phyloP scores from a whole-genome alignment of 1,140 invertebrate genomes.

The Bradysia coprophila region DNA sequence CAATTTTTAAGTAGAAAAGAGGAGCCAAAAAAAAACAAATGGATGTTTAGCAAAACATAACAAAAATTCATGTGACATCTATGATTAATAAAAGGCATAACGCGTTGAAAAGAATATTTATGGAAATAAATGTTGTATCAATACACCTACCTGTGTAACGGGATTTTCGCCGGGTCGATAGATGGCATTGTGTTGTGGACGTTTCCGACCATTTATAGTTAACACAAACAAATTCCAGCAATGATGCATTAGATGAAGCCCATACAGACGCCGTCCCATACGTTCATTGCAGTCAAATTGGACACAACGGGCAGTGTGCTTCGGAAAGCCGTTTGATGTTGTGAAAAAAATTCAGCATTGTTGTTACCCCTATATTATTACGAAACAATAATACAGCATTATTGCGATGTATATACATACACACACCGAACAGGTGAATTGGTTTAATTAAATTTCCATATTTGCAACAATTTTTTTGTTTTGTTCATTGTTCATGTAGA shows the following conservation, averaged over 20 bases:
- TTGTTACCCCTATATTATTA: conserved; percentile 56
- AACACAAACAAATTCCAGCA: conserved; percentile 85
- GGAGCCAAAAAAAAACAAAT: too few relatives aligned
- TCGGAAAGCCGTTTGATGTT: conserved; percentile 74
- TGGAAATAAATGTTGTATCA: too few relatives aligned
- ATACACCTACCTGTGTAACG: conserved; percentile 78
- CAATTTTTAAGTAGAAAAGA: too few relatives aligned
- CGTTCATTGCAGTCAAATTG: conserved; percentile 87
- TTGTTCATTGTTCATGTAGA: too few relatives aligned
- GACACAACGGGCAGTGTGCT: conserved; percentile 82
- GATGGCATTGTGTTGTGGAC: conserved; percentile 71
- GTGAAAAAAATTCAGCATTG: conserved; percentile 97
- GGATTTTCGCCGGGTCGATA: conserved; percentile 78
- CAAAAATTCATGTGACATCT: too few relatives aligned
- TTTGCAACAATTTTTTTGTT: too few relatives aligned
- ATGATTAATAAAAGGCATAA: too few relatives aligned
- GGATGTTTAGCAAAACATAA: too few relatives aligned
- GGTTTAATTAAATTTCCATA: too few relatives aligned
- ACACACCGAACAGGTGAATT: too few relatives aligned
- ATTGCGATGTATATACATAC: too few relatives aligned
- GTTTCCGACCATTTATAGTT: conserved; percentile 87
- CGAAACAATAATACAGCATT: too few relatives aligned
- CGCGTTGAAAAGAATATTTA: conserved; percentile 9
- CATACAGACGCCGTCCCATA: conserved; percentile 92
- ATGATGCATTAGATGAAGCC: conserved; percentile 88